phyloP scores from a whole-genome alignment of 2,113 vertebrate species.

The Melanocharis versteri region DNA sequence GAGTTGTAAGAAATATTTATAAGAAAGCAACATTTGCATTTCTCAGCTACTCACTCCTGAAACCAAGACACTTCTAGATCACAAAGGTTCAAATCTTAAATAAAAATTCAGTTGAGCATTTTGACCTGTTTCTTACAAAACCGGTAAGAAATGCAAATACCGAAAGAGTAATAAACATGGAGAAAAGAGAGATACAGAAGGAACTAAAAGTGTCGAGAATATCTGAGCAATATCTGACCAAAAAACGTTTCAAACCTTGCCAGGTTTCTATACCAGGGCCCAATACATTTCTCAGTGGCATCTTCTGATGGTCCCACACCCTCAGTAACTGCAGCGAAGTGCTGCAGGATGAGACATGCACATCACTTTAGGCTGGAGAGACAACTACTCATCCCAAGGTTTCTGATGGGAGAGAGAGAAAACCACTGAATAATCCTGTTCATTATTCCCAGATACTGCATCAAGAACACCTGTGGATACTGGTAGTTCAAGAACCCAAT shows the following conservation, averaged over 20 bases:
- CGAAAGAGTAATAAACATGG: not conserved
- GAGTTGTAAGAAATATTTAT: not conserved
- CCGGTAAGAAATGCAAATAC: not conserved
- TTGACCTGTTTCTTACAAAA: not conserved
- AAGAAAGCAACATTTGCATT: not conserved
- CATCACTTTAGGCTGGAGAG: not conserved
- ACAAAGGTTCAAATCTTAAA: not conserved
- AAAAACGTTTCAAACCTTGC: not conserved
- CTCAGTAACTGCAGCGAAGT: fast-evolving
- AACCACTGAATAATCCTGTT: not conserved
- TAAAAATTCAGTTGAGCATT: not conserved
- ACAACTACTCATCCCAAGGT: not conserved
- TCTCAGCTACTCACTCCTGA: not conserved
- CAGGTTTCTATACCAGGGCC: not conserved
- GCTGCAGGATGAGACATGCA: fast-evolving
- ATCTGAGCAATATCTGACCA: not conserved
- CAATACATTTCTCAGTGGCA: not conserved
- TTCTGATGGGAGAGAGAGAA: not conserved
- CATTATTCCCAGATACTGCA: not conserved
- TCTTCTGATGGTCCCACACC: too few species aligned
- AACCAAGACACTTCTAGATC: not conserved
- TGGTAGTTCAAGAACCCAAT: not conserved
- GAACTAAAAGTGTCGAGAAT: not conserved
- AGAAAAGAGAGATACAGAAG: not conserved
- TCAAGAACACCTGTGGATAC: not conserved